Evolutionary conservation across 2,888 invertebrate genomes (phyloP).

Genomic region (Empis livida): DNA sequence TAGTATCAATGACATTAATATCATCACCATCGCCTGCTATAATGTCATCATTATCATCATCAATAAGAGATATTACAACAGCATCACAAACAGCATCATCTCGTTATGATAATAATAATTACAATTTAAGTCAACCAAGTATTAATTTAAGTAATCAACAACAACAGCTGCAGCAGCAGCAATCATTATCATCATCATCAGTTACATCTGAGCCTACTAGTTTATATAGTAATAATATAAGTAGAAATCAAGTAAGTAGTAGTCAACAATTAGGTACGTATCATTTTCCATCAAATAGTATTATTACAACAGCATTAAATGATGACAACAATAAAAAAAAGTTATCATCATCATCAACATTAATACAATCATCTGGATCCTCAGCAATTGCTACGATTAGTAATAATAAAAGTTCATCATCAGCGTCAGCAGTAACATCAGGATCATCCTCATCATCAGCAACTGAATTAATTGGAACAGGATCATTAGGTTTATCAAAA

Average conservation of each 20-base stretch:
- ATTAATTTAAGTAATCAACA: constrained; percentile 9
- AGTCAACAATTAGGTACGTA: constrained; percentile 15
- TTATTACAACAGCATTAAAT: constrained; percentile 7
- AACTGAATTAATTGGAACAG: constrained; percentile 13
- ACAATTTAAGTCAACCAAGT: constrained; percentile 8
- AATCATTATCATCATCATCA: constrained; percentile 7
- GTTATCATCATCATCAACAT: constrained; percentile 16
- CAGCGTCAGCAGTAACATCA: constrained; percentile 9
- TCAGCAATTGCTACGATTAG: background rate
- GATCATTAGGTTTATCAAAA: constrained; percentile 9
- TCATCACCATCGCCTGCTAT: constrained; percentile 32
- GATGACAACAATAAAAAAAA: constrained; percentile 8
- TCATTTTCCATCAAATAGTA: constrained; percentile 14
- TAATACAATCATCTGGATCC: constrained; percentile 9
- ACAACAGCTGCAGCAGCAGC: background rate
- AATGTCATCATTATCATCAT: constrained; percentile 21
- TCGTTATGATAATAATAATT: constrained; percentile 4
- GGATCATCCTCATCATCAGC: constrained; percentile 12
- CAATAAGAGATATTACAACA: constrained; percentile 4
- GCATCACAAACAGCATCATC: constrained; percentile 1
- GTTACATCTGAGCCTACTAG: constrained; percentile 21
- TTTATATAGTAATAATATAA: constrained; percentile 16
- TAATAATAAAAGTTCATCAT: constrained; percentile 7
- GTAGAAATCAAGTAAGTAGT: constrained; percentile 16
- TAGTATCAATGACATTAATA: constrained; percentile 31